Evolutionary conservation across 2,888 invertebrate genomes (phyloP).

Genomic region (Amaurobius ferox): DNA sequence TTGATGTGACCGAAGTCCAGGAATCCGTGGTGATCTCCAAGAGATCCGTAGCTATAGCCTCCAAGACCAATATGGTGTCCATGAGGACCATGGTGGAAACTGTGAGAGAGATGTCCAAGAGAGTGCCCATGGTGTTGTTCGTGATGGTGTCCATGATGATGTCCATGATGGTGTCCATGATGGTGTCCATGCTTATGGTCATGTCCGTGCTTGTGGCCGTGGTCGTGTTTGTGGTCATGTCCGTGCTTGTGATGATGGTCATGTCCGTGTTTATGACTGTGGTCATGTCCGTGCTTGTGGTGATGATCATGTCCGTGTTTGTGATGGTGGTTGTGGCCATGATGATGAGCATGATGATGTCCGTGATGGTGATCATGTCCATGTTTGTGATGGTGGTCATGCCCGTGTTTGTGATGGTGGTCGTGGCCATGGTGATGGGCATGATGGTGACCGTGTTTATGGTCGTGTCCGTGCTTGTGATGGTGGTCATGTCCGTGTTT

Average conservation of each 20-base stretch:
- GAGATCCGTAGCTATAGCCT: conserved; percentile 50
- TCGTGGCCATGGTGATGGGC: conserved; percentile 32
- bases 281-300: conserved; percentile 29
- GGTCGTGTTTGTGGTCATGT: conserved; percentile 25
- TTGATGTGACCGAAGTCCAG: conserved; percentile 24
- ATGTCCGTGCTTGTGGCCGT: conserved; percentile 20
- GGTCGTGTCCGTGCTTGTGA: conserved; percentile 22
- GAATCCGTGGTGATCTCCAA: conserved; percentile 44
- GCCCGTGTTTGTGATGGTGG: conserved; percentile 23
- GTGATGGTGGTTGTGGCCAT: conserved; percentile 26
- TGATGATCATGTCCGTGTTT: conserved; percentile 21
- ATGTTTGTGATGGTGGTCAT: conserved; percentile 26
- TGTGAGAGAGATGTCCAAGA: too few species aligned
- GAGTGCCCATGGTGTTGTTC: conserved; percentile 25
- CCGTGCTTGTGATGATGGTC: conserved; percentile 19
- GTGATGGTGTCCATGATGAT: conserved; percentile 27
- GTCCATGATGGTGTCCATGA: conserved; percentile 26
- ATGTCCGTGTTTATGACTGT: conserved; percentile 20
- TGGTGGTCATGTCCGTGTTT: conserved; percentile 19
- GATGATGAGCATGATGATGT: conserved; percentile 28
- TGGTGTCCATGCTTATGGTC: conserved; percentile 11
- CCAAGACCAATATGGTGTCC: conserved; percentile 37
- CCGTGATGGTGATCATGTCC: conserved; percentile 33
- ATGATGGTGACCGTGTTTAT: conserved; percentile 20
- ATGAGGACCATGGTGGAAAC: conserved; percentile 14